These are phyloP conservation scores for Catharus fuscescens DNA, from an alignment of 2,113 vertebrate species.

Conservation along the genomic window DNA sequence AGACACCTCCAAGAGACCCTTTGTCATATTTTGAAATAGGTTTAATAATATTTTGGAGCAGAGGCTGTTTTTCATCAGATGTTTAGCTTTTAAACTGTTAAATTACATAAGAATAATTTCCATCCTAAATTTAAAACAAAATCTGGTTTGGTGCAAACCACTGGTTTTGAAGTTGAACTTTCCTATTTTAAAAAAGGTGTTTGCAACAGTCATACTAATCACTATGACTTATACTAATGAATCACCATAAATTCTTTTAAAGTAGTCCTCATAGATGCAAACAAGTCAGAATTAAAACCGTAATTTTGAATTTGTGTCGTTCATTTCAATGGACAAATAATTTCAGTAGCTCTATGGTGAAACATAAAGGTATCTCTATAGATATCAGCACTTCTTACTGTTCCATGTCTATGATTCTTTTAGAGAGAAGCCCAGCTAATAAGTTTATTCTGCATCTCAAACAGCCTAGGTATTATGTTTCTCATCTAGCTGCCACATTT, in stretches of 20 bases:
- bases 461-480: background rate
- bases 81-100: background rate
- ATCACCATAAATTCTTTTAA: background rate
- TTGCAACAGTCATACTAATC: background rate
- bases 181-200: background rate
- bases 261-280: background rate
- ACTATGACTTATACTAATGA: background rate
- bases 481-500: background rate
- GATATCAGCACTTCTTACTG: background rate
- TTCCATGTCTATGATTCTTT: background rate
- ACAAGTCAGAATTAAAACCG: background rate
- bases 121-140: background rate
- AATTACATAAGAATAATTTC: background rate
- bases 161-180: background rate
- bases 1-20: background rate
- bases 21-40: background rate
- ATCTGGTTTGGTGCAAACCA: background rate
- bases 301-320: background rate
- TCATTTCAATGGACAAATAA: background rate
- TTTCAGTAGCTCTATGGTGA: background rate
- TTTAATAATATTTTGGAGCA: background rate
- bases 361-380: background rate
- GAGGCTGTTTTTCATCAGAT: background rate
- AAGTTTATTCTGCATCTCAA: background rate
- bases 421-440: background rate